Percentiles rank a stretch among this genome's conserved stretches.
phyloP scores from a whole-genome alignment of 2,113 vertebrate genomes.

The Leucoraja erinaceus region DNA sequence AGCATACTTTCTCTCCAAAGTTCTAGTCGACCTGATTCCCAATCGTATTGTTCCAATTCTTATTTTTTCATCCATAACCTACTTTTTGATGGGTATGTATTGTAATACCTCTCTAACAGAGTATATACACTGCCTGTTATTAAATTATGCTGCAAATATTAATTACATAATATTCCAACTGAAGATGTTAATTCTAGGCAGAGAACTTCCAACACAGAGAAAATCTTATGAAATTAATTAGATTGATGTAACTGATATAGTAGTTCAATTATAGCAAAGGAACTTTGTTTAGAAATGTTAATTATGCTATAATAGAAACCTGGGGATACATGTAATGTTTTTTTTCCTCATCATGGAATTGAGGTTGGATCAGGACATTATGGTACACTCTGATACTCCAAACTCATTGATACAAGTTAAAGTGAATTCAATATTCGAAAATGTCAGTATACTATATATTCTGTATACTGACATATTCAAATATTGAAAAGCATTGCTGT shows the following conservation, averaged over 20 bases:
- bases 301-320: not conserved
- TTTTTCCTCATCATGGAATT: not conserved
- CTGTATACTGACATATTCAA: no score
- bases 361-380: not conserved
- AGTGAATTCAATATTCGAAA: not conserved
- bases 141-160: not conserved
- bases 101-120: not conserved
- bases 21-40: constrained; percentile 64
- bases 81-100: constrained; percentile 67
- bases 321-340: not conserved
- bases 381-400: not conserved
- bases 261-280: not conserved
- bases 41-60: constrained; percentile 64
- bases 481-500: not conserved
- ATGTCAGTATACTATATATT: not conserved
- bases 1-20: constrained; percentile 54
- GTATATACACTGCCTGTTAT: not conserved
- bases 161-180: not conserved
- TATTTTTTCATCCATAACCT: constrained; percentile 58
- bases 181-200: not conserved
- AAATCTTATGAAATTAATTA: not conserved
- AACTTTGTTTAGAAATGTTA: not conserved
- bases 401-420: not conserved
- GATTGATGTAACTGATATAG: not conserved
- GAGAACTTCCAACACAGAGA: not conserved